Evolutionary conservation across 2,113 vertebrate species (phyloP).

Genomic region (Daubentonia madagascariensis): DNA sequence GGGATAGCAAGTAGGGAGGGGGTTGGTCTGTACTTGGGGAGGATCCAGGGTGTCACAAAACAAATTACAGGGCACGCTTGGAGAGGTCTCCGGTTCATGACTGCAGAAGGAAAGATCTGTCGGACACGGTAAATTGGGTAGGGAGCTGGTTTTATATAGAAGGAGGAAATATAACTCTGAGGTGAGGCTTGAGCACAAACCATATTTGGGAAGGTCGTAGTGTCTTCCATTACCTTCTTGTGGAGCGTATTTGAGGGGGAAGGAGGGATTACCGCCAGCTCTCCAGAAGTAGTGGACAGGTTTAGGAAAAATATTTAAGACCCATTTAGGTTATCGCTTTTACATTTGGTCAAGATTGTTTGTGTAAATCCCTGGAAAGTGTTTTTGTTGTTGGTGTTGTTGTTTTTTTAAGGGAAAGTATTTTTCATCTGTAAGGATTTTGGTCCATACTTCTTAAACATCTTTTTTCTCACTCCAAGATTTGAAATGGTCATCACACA

Average conservation of each 20-base stretch:
- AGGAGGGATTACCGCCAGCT: neutral
- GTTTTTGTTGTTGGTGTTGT: neutral
- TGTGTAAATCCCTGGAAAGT: neutral
- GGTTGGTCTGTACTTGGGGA: no score
- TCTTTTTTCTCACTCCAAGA: neutral
- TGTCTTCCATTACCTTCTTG: neutral
- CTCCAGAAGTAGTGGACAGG: neutral
- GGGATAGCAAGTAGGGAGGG: neutral
- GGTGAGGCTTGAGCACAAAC: neutral
- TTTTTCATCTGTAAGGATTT: neutral
- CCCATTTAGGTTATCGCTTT: neutral
- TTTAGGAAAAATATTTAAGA: neutral
- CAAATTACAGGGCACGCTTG: neutral
- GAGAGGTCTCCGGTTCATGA: neutral
- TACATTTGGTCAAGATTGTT: neutral
- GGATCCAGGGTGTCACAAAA: neutral
- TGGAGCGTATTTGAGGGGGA: neutral
- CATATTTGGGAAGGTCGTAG: neutral
- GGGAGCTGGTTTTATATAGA: neutral
- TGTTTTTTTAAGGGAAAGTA: neutral
- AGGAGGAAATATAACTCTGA: neutral
- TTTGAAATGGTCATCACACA: neutral
- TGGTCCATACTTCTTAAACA: neutral
- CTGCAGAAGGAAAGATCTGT: neutral
- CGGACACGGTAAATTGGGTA: fast-evolving